Percentiles rank a stretch among this genome's conserved stretches.
phyloP scores from a whole-genome alignment of 2,113 vertebrate genomes.

The Burhinus bistriatus region DNA sequence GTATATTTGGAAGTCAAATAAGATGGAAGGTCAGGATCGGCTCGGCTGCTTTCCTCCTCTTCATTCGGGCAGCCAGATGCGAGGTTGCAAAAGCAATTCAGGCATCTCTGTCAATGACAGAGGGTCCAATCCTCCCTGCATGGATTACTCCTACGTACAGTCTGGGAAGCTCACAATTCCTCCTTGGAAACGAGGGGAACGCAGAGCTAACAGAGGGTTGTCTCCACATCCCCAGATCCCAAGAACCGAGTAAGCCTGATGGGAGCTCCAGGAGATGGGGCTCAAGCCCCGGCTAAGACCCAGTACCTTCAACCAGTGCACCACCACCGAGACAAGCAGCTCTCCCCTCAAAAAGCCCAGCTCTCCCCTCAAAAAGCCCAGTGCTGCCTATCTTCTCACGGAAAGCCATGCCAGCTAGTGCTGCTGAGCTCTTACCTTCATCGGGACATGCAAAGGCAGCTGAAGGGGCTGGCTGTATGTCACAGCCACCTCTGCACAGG shows the following conservation, averaged over 20 bases:
- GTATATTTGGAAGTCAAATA: constrained; percentile 27
- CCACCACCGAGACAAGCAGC: background rate
- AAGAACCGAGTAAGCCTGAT: background rate
- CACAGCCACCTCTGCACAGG: background rate
- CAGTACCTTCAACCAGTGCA: background rate
- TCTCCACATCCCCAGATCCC: background rate
- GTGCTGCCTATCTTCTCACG: accelerated
- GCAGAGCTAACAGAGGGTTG: constrained; percentile 23
- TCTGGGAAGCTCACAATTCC: constrained; percentile 51
- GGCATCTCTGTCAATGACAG: constrained; percentile 49
- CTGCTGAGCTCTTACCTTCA: background rate
- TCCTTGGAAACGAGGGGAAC: constrained; percentile 44
- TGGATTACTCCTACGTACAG: constrained; percentile 54
- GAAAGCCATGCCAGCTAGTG: background rate
- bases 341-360: background rate
- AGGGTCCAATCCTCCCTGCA: constrained; percentile 39
- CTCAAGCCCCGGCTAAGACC: background rate
- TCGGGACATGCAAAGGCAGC: background rate
- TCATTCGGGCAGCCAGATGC: constrained; percentile 47
- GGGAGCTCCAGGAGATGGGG: background rate
- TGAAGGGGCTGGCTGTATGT: background rate
- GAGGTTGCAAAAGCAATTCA: constrained; percentile 55
- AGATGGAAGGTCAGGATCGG: background rate
- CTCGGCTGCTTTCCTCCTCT: constrained; percentile 25
- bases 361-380: no score